These are phyloP conservation scores for Anolis sagrei DNA, from an alignment of 2,113 vertebrate genomes.

Conservation along the genomic window DNA sequence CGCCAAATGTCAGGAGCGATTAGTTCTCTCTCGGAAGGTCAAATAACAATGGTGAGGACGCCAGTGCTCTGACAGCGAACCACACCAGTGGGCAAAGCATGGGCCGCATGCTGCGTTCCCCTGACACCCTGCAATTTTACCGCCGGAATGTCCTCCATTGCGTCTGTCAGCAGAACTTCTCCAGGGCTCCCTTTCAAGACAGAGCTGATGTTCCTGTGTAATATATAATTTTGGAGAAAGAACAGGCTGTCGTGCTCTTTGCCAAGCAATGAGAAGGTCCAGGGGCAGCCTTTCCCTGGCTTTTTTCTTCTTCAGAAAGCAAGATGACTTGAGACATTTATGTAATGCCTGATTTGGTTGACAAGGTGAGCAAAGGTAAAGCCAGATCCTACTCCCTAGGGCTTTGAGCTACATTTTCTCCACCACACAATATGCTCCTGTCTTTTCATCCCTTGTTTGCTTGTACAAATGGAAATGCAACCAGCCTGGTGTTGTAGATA, in stretches of 20 bases:
- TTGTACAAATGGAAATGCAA: not conserved
- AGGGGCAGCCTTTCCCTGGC: not conserved
- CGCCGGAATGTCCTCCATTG: too few relatives aligned
- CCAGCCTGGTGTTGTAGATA: too few relatives aligned
- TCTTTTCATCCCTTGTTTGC: too few relatives aligned
- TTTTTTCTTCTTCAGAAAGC: not conserved
- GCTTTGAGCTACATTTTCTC: not conserved
- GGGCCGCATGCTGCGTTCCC: not conserved
- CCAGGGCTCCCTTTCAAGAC: not conserved
- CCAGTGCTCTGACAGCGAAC: not conserved
- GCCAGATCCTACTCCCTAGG: not conserved
- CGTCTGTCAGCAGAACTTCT: not conserved
- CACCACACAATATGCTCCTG: not conserved
- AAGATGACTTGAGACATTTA: not conserved
- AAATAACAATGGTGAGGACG: constrained; percentile 4
- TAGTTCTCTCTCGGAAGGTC: constrained; percentile 63
- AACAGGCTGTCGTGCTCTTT: not conserved
- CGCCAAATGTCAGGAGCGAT: constrained; percentile 46
- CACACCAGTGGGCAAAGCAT: not conserved
- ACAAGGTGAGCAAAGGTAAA: not conserved
- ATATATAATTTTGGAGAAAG: not conserved
- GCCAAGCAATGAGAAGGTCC: not conserved
- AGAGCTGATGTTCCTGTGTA: too few relatives aligned
- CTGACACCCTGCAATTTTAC: not conserved
- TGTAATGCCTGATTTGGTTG: not conserved